Conservation (phyloP, 2,113 vertebrate genomes). For the Entelurus aequoreus region DNA sequence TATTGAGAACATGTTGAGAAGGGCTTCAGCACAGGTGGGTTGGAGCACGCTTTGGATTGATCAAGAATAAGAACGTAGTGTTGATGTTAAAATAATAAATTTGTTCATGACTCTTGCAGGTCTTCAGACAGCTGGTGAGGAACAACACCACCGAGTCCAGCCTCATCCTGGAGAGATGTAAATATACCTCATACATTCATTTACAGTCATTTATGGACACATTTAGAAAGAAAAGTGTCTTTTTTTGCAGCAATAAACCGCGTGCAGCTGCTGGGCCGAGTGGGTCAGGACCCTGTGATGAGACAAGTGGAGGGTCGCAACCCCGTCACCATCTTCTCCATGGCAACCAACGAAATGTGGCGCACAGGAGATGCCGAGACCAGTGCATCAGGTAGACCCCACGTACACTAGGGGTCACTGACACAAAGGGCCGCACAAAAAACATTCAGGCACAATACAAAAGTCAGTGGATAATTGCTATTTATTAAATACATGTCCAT, state of each 20-base stretch:
- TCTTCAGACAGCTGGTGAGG: constrained; percentile 79
- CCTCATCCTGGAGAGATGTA: constrained; percentile 86
- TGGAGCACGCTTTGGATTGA: rapidly evolving
- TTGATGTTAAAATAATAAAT: too few species aligned
- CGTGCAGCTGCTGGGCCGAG: constrained; percentile 89
- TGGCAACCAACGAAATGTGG: constrained; percentile 98
- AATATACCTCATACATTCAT: constrained; percentile 52
- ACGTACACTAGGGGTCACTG: too few species aligned
- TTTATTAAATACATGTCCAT: too few species aligned
- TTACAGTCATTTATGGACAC: background rate
- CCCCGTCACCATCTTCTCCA: constrained; percentile 93
- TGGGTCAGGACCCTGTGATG: constrained; percentile 95
- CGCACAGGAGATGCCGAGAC: constrained; percentile 78
- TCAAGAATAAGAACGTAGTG: background rate
- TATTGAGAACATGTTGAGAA: constrained; percentile 61
- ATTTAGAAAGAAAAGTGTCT: background rate
- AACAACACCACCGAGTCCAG: constrained; percentile 67
- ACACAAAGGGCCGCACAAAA: too few species aligned
- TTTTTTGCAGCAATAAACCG: constrained; percentile 81
- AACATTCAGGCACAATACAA: too few species aligned
- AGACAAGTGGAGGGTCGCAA: constrained; percentile 92
- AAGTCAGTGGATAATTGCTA: too few species aligned
- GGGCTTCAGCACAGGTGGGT: constrained; percentile 61
- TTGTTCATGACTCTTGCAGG: constrained; percentile 54
- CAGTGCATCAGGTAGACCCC: constrained; percentile 34